Evolutionary conservation across 2,797 vertebrate genomes (phyloP).

Genomic region (Melanotaenia trifasciata): DNA sequence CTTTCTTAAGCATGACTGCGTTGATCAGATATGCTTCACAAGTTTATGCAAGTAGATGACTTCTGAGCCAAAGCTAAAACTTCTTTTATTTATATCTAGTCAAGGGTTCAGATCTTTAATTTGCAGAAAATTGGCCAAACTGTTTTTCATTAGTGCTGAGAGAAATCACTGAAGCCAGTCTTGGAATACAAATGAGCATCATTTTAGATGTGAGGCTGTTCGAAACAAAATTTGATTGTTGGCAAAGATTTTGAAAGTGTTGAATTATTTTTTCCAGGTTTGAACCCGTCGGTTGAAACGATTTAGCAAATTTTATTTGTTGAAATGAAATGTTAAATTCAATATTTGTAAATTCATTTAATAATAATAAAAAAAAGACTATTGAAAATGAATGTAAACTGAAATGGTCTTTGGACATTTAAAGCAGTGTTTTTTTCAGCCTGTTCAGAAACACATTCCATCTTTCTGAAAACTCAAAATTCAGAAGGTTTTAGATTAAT

Average conservation of each 20-base stretch:
- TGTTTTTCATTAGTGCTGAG: slow-evolving; percentile 25
- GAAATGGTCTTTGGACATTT: too few species aligned
- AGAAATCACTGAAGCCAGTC: slow-evolving; percentile 13
- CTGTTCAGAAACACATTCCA: background rate
- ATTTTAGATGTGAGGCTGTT: background rate
- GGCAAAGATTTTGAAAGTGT: background rate
- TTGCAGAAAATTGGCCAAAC: slow-evolving; percentile 24
- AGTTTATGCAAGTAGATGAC: slow-evolving; percentile 12
- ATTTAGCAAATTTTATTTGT: background rate
- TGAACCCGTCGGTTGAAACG: background rate
- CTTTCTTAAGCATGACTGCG: slow-evolving; percentile 18
- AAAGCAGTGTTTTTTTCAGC: background rate
- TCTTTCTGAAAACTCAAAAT: too few species aligned
- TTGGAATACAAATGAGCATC: slow-evolving; percentile 4
- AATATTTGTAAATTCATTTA: background rate
- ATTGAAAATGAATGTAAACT: too few species aligned
- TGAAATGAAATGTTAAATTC: background rate
- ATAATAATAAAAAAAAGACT: background rate
- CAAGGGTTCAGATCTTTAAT: slow-evolving; percentile 29
- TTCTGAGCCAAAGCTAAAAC: background rate
- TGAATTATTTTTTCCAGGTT: background rate
- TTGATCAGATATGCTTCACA: slow-evolving; percentile 29
- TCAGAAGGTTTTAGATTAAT: background rate
- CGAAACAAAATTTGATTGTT: background rate
- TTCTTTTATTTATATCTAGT: slow-evolving; percentile 15